Percentiles rank a stretch among this genome's conserved stretches.
Evolutionary conservation across 2,797 vertebrate species (phyloP).

Genomic region (Limosa lapponica): DNA sequence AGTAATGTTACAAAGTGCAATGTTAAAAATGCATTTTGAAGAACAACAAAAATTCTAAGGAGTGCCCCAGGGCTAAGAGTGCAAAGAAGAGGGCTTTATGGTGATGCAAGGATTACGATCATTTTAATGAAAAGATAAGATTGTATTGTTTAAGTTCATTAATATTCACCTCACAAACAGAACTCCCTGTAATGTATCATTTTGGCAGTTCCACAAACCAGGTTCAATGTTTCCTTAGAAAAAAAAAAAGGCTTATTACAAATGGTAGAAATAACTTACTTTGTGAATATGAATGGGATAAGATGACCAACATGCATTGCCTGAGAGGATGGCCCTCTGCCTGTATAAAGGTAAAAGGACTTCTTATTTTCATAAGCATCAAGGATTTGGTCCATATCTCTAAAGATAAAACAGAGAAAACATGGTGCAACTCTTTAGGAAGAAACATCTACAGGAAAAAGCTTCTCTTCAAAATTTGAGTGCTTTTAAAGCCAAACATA

Average conservation of each 20-base stretch:
- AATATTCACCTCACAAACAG: background rate
- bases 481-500: background rate
- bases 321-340: slow-evolving; percentile 94
- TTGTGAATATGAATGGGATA: slow-evolving; percentile 96
- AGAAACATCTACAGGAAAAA: background rate
- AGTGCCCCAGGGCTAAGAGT: background rate
- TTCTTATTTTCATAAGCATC: slow-evolving; percentile 92
- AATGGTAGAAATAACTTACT: slow-evolving; percentile 81
- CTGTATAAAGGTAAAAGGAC: slow-evolving; percentile 96
- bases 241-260: background rate
- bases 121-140: background rate
- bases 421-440: background rate
- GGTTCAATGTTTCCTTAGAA: background rate
- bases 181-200: background rate
- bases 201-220: background rate
- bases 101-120: background rate
- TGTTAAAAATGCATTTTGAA: background rate
- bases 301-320: slow-evolving; percentile 97
- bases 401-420: slow-evolving; percentile 62
- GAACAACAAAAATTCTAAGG: background rate
- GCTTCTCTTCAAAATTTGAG: background rate
- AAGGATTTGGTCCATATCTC: slow-evolving; percentile 96
- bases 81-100: background rate
- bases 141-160: background rate
- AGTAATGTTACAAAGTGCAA: background rate